Percentiles rank a stretch among this genome's conserved stretches.
These are phyloP conservation scores for Neosilurus hyrtlii DNA, from an alignment of 2,797 vertebrate species.

Conservation along the genomic window DNA sequence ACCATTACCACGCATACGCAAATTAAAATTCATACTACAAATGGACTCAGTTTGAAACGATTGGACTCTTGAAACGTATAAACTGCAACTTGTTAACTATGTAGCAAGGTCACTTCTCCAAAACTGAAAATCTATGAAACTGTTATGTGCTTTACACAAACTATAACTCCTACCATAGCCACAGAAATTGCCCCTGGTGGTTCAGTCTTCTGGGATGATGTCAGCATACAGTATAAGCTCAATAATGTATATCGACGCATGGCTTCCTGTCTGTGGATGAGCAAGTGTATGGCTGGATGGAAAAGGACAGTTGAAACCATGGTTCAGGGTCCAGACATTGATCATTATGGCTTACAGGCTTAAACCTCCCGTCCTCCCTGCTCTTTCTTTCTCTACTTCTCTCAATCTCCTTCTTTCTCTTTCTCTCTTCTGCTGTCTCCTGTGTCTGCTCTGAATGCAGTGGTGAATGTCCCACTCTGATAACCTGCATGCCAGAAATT, in stretches of 20 bases:
- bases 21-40: background rate
- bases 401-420: constrained; percentile 12
- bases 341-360: constrained; percentile 63
- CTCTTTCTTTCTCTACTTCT: constrained; percentile 40
- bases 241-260: constrained; percentile 18
- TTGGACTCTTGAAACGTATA: background rate
- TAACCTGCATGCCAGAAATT: constrained; percentile 53
- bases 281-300: constrained; percentile 24
- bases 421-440: constrained; percentile 29
- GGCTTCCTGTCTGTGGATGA: constrained; percentile 20
- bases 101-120: background rate
- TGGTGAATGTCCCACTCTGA: constrained; percentile 55
- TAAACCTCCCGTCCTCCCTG: constrained; percentile 60
- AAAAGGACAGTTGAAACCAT: constrained; percentile 34
- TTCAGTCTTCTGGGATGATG: constrained; percentile 7
- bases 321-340: constrained; percentile 48
- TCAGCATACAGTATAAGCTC: background rate
- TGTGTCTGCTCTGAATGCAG: constrained; percentile 50
- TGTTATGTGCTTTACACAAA: background rate
- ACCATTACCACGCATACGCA: constrained; percentile 11
- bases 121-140: background rate
- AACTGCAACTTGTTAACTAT: background rate
- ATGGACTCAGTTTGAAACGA: background rate
- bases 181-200: constrained; percentile 2
- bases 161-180: background rate